Base-by-base conservation (phyloP, 2,113 vertebrate genomes). In the Hyaena hyaena region DNA sequence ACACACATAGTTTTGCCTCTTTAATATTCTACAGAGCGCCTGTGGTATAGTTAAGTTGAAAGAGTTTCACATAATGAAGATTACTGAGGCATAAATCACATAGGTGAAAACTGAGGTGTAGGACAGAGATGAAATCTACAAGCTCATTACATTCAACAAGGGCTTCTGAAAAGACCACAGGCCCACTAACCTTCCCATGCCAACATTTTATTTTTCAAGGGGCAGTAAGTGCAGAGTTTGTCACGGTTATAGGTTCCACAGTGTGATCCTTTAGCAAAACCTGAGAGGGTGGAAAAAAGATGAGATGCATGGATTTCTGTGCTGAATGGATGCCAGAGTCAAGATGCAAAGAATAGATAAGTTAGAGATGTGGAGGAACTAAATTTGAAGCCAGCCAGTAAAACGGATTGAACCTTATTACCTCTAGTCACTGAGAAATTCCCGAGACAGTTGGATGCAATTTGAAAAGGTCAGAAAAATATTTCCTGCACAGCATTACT, bases 321-420 rank as follows among this genome's bases (percentile, higher is more conserved):
- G 96, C 96, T 98, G 98, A 99, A 99, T 98, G 97, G 97, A 98
- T 98, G 98, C 98, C 98, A 99, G 97, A 94, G 87, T 97, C 95
- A 96, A 98, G 98, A 99, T 98, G 98, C 98, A 98, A 98, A 98
- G 98, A 98, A 99, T 58, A 98, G 99, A 98, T 99, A 99, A 99
- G 97, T 98, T 98, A 97, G 95, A 97, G 98, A 98, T 98, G 97
- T 61, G 86, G 96, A 98, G 94, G 97, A 99, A 98, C 98, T 98
- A 98, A 98, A 99, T 99, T 99, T 98, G 98, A 99, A 98, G 98
- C 96, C 98, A 98, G 98, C 98, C 93, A 90, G 98, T 98, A 99
- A 99, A 99, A 99, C 90, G 91, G 98, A 99, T 99, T 99, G 98
- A 99, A 99, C 98, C 98, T 99, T 99, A 99, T 99, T 99, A 99